A percentile compares a stretch with the other conserved stretches of the same genome.
Evolutionary conservation across 2,888 invertebrate species (phyloP).

Genomic region (Rugalucina vietnamica): DNA sequence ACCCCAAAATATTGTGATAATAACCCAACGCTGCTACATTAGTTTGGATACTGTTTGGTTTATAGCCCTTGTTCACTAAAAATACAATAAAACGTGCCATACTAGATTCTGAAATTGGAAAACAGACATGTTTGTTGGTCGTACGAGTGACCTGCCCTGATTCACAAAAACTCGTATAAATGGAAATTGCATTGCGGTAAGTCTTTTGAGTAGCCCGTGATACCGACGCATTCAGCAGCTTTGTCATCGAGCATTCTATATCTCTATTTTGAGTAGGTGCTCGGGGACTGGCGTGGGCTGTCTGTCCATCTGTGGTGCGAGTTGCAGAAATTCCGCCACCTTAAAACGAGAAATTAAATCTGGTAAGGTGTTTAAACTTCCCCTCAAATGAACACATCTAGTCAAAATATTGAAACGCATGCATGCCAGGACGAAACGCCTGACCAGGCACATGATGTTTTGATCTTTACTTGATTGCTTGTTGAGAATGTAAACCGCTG

Average conservation of each 20-base stretch:
- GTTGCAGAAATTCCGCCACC: conserved; percentile 31
- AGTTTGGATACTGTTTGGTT: conserved; percentile 33
- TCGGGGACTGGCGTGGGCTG: conserved; percentile 10
- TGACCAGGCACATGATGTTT: conserved; percentile 42
- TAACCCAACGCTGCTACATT: conserved; percentile 37
- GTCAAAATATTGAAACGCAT: conserved; percentile 38
- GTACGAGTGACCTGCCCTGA: no score
- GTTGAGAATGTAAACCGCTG: conserved; percentile 51
- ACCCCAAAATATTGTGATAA: conserved; percentile 17
- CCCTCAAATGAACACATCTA: conserved; percentile 32
- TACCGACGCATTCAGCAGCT: conserved; percentile 17
- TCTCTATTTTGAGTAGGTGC: not conserved
- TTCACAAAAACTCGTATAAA: conserved; percentile 26
- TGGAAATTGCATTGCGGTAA: conserved; percentile 24
- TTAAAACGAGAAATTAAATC: conserved; percentile 52
- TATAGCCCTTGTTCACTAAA: not conserved
- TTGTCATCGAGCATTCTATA: conserved; percentile 8
- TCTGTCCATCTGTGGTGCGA: conserved; percentile 33
- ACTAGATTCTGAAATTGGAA: conserved; percentile 15
- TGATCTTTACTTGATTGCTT: conserved; percentile 41
- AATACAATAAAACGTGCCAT: conserved; percentile 38
- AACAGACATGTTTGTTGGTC: not conserved
- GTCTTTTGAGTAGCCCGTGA: conserved; percentile 20
- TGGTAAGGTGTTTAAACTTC: conserved; percentile 43
- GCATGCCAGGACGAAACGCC: conserved; percentile 37